Base-by-base conservation (phyloP, 2,797 vertebrate species). In the Hoplostethus mediterraneus region DNA sequence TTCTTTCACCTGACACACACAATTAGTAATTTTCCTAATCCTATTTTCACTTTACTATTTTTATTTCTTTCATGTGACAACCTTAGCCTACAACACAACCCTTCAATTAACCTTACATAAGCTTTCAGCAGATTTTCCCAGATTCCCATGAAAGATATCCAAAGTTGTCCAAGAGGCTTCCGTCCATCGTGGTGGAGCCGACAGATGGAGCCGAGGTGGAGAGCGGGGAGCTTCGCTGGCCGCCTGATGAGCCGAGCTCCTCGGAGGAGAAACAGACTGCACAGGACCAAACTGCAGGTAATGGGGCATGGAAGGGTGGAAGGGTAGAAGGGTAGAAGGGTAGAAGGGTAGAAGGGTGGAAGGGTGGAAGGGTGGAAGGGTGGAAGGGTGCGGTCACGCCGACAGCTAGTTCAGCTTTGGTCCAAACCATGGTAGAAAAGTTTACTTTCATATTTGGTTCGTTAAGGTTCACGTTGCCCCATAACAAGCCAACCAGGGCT, bases 151-250 rank as follows among this genome's bases (percentile, higher is more conserved):
- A 97, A 76, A 95, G 96, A 80, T 95, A 94, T 75, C 96, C 96
- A 4, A 97, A 97, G 92, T 74, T 97, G 84, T 94, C 95, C 66
- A 96, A 97, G 90, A 94, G 96, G 56, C 92, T 97, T 75, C 96
- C 96, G 0, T 97, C 96, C 0, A 97, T 97, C 2, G 96, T 97
- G 64, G 96, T 97, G 73, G 96, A 97, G 89, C 96, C 96, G 0
- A 95, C 92, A 0, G 96, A 97, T 42, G 93, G 88, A 0, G 89
- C 93, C 0, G 96, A 97, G 60, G 96, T 97, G 79, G 96, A 97
- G 89, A 97, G 96, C 0, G 96, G 96, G 14, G 96, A 97, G 93
- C 93, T 97, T 2, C 95, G 96, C 68, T 97, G 96, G 96, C 96
- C 96, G 2, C 96, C 96, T 0, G 95, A 96, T 42, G 95, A 97